These are phyloP conservation scores for Balearica regulorum DNA, from an alignment of 2,797 vertebrate genomes.

Conservation along the genomic window DNA sequence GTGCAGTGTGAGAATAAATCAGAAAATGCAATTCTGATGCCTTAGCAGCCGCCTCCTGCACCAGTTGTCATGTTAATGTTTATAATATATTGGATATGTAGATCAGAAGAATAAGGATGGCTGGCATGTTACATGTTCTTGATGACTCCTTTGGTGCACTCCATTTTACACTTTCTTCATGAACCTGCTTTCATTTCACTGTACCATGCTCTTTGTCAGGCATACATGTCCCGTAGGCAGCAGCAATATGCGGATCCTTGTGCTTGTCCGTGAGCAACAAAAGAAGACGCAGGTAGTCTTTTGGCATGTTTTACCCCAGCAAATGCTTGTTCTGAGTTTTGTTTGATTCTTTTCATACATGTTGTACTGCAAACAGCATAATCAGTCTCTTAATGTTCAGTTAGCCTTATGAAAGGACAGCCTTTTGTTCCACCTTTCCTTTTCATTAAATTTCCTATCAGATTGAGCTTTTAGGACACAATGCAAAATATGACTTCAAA, in stretches of 20 bases:
- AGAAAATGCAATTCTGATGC: neutral
- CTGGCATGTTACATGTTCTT: neutral
- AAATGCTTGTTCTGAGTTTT: neutral
- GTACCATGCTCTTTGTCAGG: neutral
- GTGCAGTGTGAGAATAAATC: neutral
- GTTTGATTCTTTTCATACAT: neutral
- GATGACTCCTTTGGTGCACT: neutral
- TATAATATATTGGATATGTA: neutral
- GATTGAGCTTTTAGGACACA: slow-evolving; percentile 17
- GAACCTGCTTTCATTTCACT: neutral
- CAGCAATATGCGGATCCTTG: neutral
- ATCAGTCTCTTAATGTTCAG: neutral
- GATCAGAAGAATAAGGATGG: neutral
- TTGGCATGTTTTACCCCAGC: neutral
- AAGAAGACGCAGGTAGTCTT: neutral
- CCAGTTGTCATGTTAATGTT: neutral
- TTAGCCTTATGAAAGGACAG: neutral
- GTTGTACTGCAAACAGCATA: neutral
- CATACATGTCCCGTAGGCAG: neutral
- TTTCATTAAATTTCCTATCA: slow-evolving; percentile 9
- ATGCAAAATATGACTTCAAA: neutral
- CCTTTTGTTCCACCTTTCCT: slow-evolving; percentile 6
- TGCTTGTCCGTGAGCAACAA: neutral
- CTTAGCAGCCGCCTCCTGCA: neutral
- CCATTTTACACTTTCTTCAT: neutral